Base-by-base conservation (phyloP, 2,888 invertebrate genomes). In the Thecocarcelia acutangulata region DNA sequence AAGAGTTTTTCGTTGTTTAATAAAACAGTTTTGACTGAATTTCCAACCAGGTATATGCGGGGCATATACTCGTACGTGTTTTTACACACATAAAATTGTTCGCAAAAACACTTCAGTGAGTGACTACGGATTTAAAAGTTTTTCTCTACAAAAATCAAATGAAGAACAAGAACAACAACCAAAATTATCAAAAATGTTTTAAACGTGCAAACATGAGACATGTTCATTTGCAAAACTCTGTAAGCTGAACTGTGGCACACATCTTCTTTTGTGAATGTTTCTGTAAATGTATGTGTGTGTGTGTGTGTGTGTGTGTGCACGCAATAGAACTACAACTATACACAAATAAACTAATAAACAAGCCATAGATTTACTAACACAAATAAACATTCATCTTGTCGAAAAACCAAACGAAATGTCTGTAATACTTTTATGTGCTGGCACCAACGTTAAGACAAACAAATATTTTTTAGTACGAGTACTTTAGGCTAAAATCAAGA, bases 401-500 rank as follows among this genome's bases (percentile, higher is more conserved):
- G 8, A 33, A 8, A 8, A 9, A 33, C 15, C n/a, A 21, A 21
- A 42, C 15, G 11, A 3, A 37, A 37, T 0, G 9, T 33, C 28
- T 3, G 33, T 8, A 33, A 33, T 33, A 33, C 33, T 33, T 33
- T 33, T 33, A 33, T 8, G 19, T 17, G 5, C 42, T 52, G 52
- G 40, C 37, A 13, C 19, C 21, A 17, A 17, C 13, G 17, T 52
- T 12, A 42, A 24, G 46, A 21, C 0, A 61, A 24, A 52, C n/a
- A n/a, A n/a, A n/a, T n/a, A n/a, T n/a, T n/a, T n/a, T n/a, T n/a
- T n/a, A n/a, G n/a, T n/a, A n/a, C n/a, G n/a, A n/a, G n/a, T n/a
- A 37, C 64, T 73, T 63, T 69, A 63, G 80, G 80, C 75, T 50
- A 75, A 68, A 80, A 80, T 75, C 69, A 69, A 58, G 75, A 64